A percentile compares a stretch with the other conserved stretches of the same genome.
Conservation (phyloP, 1,140 invertebrate genomes). For the Plectrocnemia conspersa region DNA sequence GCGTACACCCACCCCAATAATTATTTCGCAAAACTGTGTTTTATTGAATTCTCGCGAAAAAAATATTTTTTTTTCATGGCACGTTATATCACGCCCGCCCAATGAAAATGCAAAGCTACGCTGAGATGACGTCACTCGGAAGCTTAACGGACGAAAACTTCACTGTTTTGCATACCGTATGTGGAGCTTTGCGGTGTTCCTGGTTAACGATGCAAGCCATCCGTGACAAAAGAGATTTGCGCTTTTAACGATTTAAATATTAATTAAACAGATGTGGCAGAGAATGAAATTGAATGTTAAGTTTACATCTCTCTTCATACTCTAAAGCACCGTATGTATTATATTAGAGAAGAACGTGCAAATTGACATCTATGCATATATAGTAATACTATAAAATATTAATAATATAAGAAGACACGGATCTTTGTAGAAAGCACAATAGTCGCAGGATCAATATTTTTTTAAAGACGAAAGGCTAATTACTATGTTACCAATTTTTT, state of each 20-base stretch:
- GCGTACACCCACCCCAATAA: neutral
- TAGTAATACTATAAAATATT: no score
- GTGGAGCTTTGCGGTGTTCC: neutral
- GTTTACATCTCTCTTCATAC: no score
- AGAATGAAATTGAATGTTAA: no score
- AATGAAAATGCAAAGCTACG: constrained; percentile 30
- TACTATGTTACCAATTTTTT: no score
- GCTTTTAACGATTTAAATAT: constrained; percentile 6
- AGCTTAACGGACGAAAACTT: constrained; percentile 19
- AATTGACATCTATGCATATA: no score
- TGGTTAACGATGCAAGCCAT: neutral
- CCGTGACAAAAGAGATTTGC: neutral
- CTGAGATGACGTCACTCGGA: constrained; percentile 21
- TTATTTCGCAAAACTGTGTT: neutral
- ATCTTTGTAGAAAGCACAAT: no score
- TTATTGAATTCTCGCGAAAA: neutral
- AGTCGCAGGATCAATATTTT: no score
- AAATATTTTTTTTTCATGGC: constrained; percentile 1
- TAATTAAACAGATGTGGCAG: no score
- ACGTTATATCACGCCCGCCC: constrained; percentile 6
- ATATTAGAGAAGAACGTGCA: no score
- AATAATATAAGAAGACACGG: no score
- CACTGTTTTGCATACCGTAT: constrained; percentile 15
- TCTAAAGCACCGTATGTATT: no score
- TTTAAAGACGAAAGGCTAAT: no score